Base-by-base conservation (phyloP, 2,113 vertebrate species). In the Galeopterus variegatus region DNA sequence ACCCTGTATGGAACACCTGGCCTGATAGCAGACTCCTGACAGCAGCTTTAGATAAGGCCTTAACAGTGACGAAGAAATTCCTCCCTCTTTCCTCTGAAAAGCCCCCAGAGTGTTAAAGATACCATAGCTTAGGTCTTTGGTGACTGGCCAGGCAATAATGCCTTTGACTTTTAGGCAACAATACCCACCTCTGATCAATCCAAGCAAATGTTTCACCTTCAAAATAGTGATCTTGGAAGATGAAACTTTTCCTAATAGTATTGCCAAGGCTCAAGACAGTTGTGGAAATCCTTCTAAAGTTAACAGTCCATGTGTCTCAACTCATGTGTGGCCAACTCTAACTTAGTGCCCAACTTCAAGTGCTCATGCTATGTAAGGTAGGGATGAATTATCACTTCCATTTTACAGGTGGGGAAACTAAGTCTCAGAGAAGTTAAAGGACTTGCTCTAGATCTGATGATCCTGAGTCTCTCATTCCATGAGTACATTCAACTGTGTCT, bases 401-500 rank as follows among this genome's bases (percentile, higher is more conserved):
- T 83, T 86, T 94, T 79, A 48, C 3, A 75, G 14, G 23, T n/a
- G 33, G 62, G n/a, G 26, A 89, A 92, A 88, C n/a, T 92, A 86
- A 89, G 62, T 91, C 65, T 97, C 65, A 33, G 73, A 70, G 21
- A 90, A 88, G 11, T 88, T 96, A 60, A 36, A 65, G 58, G 48
- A 73, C 19, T 93, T 97, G 5, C 17, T 94, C 2, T 86, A 56
- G 36, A 56, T 81, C 31, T 85, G 58, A 73, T 73, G 18, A 48
- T 21, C 36, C 65, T 76, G 23, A 84, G 19, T 60, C 45, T 86
- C 48, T 95, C 77, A 67, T 70, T 94, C 52, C 60, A 21, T 69
- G 65, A 96, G 21, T 54, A 58, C 18, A 88, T 82, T 65, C 31
- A n/a, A 60, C 7, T 60, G 24, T 52, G 31, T 92, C 84, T 90